A percentile compares a stretch with the other conserved stretches of the same genome.
Evolutionary conservation across 1,140 invertebrate species (phyloP).

Genomic region (Pseudomyrmex flavicornis): DNA sequence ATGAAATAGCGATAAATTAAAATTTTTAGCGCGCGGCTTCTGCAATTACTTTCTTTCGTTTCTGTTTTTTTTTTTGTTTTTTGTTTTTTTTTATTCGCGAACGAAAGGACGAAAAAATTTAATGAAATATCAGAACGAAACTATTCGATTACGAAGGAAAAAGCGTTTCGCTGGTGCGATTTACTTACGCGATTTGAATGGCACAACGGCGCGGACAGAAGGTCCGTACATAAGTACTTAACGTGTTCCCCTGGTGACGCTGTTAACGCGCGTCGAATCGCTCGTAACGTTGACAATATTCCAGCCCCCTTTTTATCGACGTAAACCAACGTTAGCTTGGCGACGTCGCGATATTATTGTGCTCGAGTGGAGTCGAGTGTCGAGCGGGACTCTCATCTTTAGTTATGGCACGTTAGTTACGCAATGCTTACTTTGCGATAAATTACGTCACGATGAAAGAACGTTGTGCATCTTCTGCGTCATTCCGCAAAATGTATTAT

Average conservation of each 20-base stretch:
- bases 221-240: slow-evolving; percentile 58
- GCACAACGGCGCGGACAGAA: neutral
- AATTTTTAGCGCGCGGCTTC: neutral
- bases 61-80: slow-evolving; percentile 11
- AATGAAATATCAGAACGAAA: slow-evolving; percentile 21
- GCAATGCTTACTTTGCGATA: slow-evolving; percentile 72
- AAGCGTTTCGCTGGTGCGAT: slow-evolving; percentile 4
- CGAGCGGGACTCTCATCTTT: slow-evolving; percentile 63
- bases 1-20: neutral
- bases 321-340: slow-evolving; percentile 75
- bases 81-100: neutral
- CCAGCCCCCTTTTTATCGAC: slow-evolving; percentile 70
- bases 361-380: slow-evolving; percentile 72
- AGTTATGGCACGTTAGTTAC: slow-evolving; percentile 74
- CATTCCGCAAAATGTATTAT: neutral
- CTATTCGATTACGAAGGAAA: slow-evolving; percentile 15
- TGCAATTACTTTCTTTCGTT: neutral
- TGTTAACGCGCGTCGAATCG: slow-evolving; percentile 79
- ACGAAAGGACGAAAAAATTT: neutral
- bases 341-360: slow-evolving; percentile 71
- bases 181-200: slow-evolving; percentile 45
- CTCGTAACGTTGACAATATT: slow-evolving; percentile 76
- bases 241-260: slow-evolving; percentile 56
- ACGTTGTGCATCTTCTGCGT: neutral
- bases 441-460: slow-evolving; percentile 67